Conservation (phyloP, 1,140 invertebrate species). For the Copidosoma floridanum region DNA sequence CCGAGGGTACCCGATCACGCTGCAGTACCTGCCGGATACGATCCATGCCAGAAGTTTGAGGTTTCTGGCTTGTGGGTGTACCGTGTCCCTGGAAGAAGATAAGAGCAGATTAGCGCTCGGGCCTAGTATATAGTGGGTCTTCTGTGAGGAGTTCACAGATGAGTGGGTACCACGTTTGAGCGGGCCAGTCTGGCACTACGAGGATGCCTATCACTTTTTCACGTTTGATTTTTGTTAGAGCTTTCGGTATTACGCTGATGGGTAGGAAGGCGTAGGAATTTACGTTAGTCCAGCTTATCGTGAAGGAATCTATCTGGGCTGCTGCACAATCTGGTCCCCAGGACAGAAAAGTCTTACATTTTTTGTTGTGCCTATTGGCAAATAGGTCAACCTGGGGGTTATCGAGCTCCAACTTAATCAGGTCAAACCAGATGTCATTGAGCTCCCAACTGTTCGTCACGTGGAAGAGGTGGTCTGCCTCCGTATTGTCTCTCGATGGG, state of each 20-base stretch:
- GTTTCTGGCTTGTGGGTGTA: neutral
- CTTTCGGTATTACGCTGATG: constrained; percentile 17
- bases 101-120: neutral
- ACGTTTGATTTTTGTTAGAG: constrained; percentile 9
- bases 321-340: constrained; percentile 19
- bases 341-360: constrained; percentile 10
- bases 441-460: neutral
- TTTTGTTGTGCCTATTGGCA: constrained; percentile 8
- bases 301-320: constrained; percentile 18
- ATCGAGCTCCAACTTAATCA: neutral
- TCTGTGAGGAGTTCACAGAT: neutral
- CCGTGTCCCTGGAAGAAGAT: neutral
- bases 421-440: neutral
- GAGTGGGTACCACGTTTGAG: neutral
- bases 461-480: neutral
- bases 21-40: neutral
- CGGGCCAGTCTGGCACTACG: neutral
- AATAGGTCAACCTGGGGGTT: constrained; percentile 22
- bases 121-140: neutral
- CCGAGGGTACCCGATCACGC: neutral
- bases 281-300: neutral
- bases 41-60: neutral
- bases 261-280: constrained; percentile 25
- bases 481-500: neutral
- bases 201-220: neutral